Conservation (phyloP, 2,113 vertebrate genomes). For the Macaca mulatta region DNA sequence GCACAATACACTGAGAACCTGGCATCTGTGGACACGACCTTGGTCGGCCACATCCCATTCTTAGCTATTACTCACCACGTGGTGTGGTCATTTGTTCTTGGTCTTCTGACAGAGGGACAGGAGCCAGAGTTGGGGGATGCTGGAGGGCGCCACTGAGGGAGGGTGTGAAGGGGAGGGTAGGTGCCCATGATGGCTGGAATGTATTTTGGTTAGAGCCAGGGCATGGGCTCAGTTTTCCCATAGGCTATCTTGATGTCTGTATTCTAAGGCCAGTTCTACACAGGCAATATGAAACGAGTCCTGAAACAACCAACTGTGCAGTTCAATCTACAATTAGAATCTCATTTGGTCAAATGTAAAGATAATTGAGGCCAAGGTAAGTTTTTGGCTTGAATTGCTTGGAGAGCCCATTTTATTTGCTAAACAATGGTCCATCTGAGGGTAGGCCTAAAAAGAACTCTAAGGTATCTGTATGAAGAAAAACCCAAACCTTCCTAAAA, state of each 20-base stretch:
- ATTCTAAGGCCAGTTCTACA: background rate
- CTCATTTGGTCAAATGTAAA: background rate
- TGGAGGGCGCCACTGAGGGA: background rate
- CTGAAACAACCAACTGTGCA: background rate
- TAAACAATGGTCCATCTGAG: background rate
- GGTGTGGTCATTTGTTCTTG: slow-evolving; percentile 70
- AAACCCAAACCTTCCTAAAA: slow-evolving; percentile 15
- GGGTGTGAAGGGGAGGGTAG: slow-evolving; percentile 25
- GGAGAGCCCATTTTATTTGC: slow-evolving; percentile 33
- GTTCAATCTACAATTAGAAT: slow-evolving; percentile 16
- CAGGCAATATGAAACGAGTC: background rate
- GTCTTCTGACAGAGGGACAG: slow-evolving; percentile 59
- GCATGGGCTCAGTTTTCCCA: background rate
- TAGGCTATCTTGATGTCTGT: background rate
- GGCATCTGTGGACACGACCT: slow-evolving; percentile 57
- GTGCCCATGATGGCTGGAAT: background rate
- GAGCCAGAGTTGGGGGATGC: slow-evolving; percentile 29
- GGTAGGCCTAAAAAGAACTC: slow-evolving; percentile 5
- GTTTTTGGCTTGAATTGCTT: slow-evolving; percentile 28
- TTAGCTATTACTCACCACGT: slow-evolving; percentile 51
- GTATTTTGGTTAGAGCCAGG: background rate
- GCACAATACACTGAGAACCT: slow-evolving; percentile 34
- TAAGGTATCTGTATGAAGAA: slow-evolving; percentile 15
- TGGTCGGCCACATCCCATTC: slow-evolving; percentile 65
- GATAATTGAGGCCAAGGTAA: slow-evolving; percentile 8